Percentiles rank a stretch among this genome's conserved stretches.
Evolutionary conservation across 2,888 invertebrate species (phyloP).

Genomic region (Drosophila limbata): DNA sequence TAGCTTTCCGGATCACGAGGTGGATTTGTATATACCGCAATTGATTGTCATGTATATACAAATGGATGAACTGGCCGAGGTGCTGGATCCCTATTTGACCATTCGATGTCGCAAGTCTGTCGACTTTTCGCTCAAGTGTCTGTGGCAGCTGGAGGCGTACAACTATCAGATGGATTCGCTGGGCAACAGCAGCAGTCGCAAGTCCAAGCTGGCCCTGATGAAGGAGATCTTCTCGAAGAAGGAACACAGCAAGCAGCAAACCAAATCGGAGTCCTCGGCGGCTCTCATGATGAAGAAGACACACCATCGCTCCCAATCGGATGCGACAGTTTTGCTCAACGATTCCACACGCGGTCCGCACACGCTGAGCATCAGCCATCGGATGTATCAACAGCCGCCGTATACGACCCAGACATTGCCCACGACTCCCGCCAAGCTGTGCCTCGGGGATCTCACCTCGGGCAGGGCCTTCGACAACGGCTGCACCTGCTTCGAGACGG

Average conservation of each 20-base stretch:
- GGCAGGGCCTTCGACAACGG: slow-evolving; percentile 99
- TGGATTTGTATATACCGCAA: slow-evolving; percentile 99
- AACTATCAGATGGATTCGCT: slow-evolving; percentile 84
- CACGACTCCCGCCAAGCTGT: slow-evolving; percentile 87
- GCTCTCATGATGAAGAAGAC: slow-evolving; percentile 88
- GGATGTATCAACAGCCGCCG: slow-evolving; percentile 82
- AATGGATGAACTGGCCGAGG: slow-evolving; percentile 98
- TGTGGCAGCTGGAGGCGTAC: slow-evolving; percentile 98
- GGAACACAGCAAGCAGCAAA: slow-evolving; percentile 78
- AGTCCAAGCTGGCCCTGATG: slow-evolving; percentile 84
- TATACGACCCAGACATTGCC: slow-evolving; percentile 82
- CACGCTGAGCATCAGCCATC: slow-evolving; percentile 76
- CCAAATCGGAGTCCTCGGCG: slow-evolving; percentile 18
- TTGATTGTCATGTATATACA: slow-evolving; percentile 99
- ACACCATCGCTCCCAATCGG: slow-evolving; percentile 92
- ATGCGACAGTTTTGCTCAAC: slow-evolving; percentile 90
- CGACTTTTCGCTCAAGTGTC: slow-evolving; percentile 97
- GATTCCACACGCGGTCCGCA: slow-evolving; percentile 72
- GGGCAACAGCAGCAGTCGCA: slow-evolving; percentile 78
- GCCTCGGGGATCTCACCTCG: slow-evolving; percentile 95
- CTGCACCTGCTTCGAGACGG: slow-evolving; percentile 95
- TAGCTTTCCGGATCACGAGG: slow-evolving; percentile 95
- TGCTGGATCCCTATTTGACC: slow-evolving; percentile 92
- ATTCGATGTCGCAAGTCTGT: slow-evolving; percentile 96
- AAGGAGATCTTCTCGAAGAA: slow-evolving; percentile 85